Conservation (phyloP, 1,140 invertebrate genomes). For the Acromyrmex echinatior region DNA sequence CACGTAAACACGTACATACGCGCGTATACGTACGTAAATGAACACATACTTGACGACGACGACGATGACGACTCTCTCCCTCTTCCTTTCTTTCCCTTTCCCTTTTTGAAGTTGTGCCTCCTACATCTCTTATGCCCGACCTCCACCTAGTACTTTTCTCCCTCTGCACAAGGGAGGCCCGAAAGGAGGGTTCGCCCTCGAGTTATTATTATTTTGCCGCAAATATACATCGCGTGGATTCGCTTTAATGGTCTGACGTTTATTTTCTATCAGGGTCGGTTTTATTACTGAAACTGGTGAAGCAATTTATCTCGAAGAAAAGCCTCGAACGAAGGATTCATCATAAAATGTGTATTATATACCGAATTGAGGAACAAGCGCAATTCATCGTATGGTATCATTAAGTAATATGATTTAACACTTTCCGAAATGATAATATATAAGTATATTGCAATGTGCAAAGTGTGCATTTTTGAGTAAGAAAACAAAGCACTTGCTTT, state of each 20-base stretch:
- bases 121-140: constrained; percentile 15
- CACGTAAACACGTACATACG: not conserved
- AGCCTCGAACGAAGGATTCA: not conserved
- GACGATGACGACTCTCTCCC: constrained; percentile 38
- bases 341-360: not conserved
- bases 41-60: not conserved
- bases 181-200: constrained; percentile 44
- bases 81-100: constrained; percentile 60
- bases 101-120: constrained; percentile 65
- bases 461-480: not conserved
- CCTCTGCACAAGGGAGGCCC: constrained; percentile 46
- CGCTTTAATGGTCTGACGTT: constrained; percentile 65
- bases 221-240: constrained; percentile 51
- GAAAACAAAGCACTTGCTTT: constrained; percentile 5
- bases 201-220: constrained; percentile 69
- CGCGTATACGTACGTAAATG: not conserved
- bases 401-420: constrained; percentile 9
- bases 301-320: constrained; percentile 4
- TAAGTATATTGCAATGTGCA: not conserved
- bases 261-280: constrained; percentile 42
- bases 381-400: not conserved
- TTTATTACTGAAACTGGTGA: constrained; percentile 17
- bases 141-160: constrained; percentile 23
- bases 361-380: not conserved
- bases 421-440: not conserved